Evolutionary conservation across 2,888 invertebrate species (phyloP).

Genomic region (Plebejus anna): DNA sequence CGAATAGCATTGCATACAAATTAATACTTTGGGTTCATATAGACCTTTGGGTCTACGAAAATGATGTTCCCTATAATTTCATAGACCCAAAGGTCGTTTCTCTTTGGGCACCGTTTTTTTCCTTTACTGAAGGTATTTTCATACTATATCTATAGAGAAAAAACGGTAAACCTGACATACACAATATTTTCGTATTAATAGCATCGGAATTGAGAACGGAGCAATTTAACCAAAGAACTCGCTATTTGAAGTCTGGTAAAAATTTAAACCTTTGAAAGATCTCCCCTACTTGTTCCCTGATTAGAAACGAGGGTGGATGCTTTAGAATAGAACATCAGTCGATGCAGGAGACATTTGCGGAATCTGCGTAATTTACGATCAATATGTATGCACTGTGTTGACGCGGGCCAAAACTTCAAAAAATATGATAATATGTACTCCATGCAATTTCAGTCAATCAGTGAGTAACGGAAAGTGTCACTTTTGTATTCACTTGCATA

Average conservation of each 20-base stretch:
- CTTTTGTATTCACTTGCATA: no score
- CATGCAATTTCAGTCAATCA: not conserved
- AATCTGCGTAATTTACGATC: not conserved
- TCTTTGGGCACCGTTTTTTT: no score
- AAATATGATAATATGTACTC: not conserved
- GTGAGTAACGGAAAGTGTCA: no score
- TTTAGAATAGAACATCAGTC: not conserved
- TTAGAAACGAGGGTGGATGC: slow-evolving; percentile 5
- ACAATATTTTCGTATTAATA: no score
- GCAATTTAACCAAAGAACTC: not conserved
- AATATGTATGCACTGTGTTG: not conserved
- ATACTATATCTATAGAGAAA: no score
- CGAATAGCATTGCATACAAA: no score
- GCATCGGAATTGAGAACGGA: not conserved
- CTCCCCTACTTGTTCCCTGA: slow-evolving; percentile 7
- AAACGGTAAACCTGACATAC: no score
- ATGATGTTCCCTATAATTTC: no score
- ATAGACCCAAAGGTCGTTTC: no score
- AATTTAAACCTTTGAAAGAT: not conserved
- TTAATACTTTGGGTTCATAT: no score
- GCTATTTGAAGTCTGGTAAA: not conserved
- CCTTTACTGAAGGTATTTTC: no score
- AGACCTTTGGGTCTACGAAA: no score
- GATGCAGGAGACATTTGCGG: not conserved
- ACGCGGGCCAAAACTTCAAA: not conserved